Evolutionary conservation across 2,113 vertebrate genomes (phyloP), one percentile per base, ranked within the genome.

Genomic region (Cephalopholis sonnerati): DNA sequence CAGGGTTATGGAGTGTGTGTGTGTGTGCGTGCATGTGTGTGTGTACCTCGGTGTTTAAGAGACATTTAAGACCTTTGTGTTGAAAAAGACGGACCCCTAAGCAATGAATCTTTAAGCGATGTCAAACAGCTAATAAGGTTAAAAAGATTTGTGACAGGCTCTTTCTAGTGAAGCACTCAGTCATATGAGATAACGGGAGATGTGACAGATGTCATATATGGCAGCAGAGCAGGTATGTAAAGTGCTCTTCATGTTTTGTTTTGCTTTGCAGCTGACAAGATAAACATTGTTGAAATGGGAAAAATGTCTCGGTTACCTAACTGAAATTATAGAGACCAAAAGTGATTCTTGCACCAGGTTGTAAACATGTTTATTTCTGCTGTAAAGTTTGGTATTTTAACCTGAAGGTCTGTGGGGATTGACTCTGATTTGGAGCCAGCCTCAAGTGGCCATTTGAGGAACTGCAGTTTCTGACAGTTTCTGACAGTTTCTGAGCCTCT

Each of bases 51-150:
- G n/a, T 75, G 17, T 71, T 36, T 66, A 53, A 25, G 74, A 70
- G 53, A 17, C 46, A 12, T 46, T 39, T 1, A 7, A 59, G 62
- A 70, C 18, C 36, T 82, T 86, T 27, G 72, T 2, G 69, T 75
- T 83, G 27, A 72, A 86, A 44, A 78, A 18, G 0, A 2, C 3
- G 20, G 22, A 15, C 69, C 70, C 67, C 50, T 7, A 0, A 58
- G 79, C 81, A 3, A 59, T 65, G 39, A 82, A 72, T 77, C 51
- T 62, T 53, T n/a, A 46, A 48, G 24, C 0, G 0, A 65, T 68
- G 77, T 85, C 70, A 85, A 74, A 78, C 62, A 48, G 41, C 39
- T 77, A 58, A 82, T 39, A 22, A 39, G 59, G 61, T 44, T 15
- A 1, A 32, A 69, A 32, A 81, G 62, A 71, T 74, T 69, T 81